Evolutionary conservation across 2,888 invertebrate genomes (phyloP), one percentile per base, ranked within the genome.

Genomic region (Coenonympha glycerion): DNA sequence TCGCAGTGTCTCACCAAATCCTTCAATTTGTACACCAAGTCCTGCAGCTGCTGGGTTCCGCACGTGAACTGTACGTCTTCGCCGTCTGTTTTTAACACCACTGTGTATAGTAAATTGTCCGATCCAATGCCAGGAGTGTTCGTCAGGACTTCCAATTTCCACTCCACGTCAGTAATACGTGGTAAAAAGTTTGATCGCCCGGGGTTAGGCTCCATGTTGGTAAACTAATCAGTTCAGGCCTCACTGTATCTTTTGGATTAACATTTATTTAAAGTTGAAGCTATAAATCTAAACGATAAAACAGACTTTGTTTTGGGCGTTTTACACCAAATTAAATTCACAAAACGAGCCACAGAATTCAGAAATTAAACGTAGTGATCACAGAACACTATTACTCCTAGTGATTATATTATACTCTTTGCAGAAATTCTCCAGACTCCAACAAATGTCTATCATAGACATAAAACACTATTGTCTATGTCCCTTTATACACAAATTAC

Each of bases 21-120:
- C 68, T 91, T 91, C 16, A 92, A 71, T 73, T 91, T 92, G 62
- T 90, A 90, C 52, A 92, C 89, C 49, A 92, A 78, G 73, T 92
- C 91, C 64, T 91, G 91, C 39, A 92, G 66, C 63, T 91, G 90
- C 57, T 90, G 90, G 28, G 86, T 87, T 33, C 89, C 90, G 66
- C 92, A 92, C 3, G 88, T 89, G 61, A 92, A 92, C 56, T 80
- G 80, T 11, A 91, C 66, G 62, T 87, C 80, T 26, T 88, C 81
- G 3, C 81, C 81, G 33, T 87, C 79, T 1, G 78, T 82, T 58
- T 83, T 83, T 50, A 88, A 60, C 50, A 81, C 71, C 30, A 88
- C 72, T 16, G 81, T 84, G 58, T 88, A 88, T 8, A 80, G 58
- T 49, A 88, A 69, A 53, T 86, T 86, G 55, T 87, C 84, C 0